Evolutionary conservation across 2,797 vertebrate species (phyloP).

Genomic region (Coregonus suidteri): DNA sequence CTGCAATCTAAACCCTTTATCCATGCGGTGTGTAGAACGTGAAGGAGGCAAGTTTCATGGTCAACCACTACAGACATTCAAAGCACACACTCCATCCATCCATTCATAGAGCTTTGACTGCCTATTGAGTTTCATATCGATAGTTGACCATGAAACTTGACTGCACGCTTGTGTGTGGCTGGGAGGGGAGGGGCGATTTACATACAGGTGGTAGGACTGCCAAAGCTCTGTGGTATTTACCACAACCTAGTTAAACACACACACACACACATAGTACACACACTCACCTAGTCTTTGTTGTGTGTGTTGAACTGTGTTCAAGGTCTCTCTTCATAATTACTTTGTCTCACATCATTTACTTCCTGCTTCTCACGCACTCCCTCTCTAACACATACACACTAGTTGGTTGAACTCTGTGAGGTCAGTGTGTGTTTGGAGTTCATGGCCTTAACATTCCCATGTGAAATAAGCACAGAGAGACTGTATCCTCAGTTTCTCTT

Average conservation of each 20-base stretch:
- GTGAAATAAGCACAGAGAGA: constrained; percentile 36
- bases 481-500: constrained; percentile 20
- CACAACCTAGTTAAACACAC: constrained; percentile 52
- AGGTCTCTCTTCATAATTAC: constrained; percentile 39
- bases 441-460: constrained; percentile 63
- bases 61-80: constrained; percentile 15
- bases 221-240: constrained; percentile 44
- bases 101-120: not conserved
- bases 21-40: not conserved
- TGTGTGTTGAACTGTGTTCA: constrained; percentile 32
- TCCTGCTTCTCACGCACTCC: not conserved
- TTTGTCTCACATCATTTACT: not conserved
- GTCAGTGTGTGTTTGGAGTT: constrained; percentile 58
- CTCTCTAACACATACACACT: not conserved
- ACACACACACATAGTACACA: constrained; percentile 22
- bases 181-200: constrained; percentile 47
- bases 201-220: constrained; percentile 73
- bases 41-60: constrained; percentile 52
- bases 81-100: not conserved
- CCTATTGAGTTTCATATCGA: not conserved
- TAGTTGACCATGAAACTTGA: not conserved
- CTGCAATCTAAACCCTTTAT: constrained; percentile 12
- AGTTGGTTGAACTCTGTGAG: constrained; percentile 56
- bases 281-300: constrained; percentile 63
- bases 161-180: not conserved